These are phyloP conservation scores for Reinhardtius hippoglossoides DNA, from an alignment of 2,113 vertebrate genomes.

Conservation along the genomic window DNA sequence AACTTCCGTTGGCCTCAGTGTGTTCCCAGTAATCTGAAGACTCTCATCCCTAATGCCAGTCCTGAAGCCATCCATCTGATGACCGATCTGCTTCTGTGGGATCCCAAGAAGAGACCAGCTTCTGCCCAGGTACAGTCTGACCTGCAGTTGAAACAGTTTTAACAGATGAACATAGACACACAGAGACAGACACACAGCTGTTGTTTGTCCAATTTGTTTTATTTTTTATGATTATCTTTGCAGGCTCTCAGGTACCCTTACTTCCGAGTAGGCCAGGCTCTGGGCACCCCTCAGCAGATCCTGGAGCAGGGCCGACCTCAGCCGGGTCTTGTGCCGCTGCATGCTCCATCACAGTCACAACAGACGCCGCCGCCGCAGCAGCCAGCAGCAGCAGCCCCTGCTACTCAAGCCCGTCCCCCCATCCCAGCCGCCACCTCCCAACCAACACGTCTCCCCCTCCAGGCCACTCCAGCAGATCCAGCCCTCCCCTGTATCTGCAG, in stretches of 20 bases:
- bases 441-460: constrained; percentile 81
- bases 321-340: constrained; percentile 79
- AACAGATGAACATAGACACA: background rate
- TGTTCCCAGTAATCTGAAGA: constrained; percentile 92
- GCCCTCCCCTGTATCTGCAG: constrained; percentile 71
- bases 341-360: constrained; percentile 79
- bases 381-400: constrained; percentile 76
- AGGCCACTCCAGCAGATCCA: constrained; percentile 86
- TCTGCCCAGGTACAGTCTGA: constrained; percentile 88
- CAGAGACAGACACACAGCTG: background rate
- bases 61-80: constrained; percentile 92
- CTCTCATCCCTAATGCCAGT: constrained; percentile 96
- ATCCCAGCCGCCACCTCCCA: constrained; percentile 83
- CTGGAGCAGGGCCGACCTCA: constrained; percentile 85
- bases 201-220: background rate
- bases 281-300: constrained; percentile 84
- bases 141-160: background rate
- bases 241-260: constrained; percentile 92
- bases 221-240: too few relatives aligned
- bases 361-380: constrained; percentile 67
- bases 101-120: constrained; percentile 95
- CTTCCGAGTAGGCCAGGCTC: constrained; percentile 89
- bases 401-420: constrained; percentile 87
- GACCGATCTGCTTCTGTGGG: constrained; percentile 93
- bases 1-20: constrained; percentile 98